A percentile compares a stretch with the other conserved stretches of the same genome.
Conservation (phyloP, 2,113 vertebrate genomes). For the Grammomys surdaster region DNA sequence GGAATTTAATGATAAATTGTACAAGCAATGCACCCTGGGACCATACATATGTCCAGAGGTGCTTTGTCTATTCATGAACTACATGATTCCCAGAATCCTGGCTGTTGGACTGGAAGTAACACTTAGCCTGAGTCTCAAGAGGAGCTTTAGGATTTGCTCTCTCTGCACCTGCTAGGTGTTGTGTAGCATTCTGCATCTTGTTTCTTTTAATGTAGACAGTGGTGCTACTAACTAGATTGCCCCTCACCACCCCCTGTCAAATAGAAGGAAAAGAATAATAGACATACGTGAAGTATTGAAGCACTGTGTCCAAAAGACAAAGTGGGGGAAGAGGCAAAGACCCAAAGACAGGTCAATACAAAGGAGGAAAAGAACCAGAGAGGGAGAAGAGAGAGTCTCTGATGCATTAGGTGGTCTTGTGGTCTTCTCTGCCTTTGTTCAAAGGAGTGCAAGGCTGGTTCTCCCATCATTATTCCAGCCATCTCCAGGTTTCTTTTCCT, state of each 20-base stretch:
- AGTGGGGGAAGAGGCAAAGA: not conserved
- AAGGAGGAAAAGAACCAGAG: not conserved
- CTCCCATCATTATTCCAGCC: not conserved
- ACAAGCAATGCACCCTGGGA: not conserved
- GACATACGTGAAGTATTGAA: not conserved
- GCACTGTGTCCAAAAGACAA: not conserved
- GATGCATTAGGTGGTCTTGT: no score
- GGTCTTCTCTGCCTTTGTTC: not conserved
- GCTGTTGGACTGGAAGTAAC: not conserved
- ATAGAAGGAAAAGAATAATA: not conserved
- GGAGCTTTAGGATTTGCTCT: not conserved
- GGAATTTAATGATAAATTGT: not conserved
- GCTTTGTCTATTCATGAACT: not conserved
- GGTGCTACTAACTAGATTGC: not conserved
- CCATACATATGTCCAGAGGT: not conserved
- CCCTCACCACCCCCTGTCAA: not conserved
- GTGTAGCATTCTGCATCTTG: not conserved
- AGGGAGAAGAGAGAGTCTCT: not conserved
- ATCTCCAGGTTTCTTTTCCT: not conserved
- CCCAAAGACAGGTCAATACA: not conserved
- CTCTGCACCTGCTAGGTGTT: not conserved
- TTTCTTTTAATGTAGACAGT: not conserved
- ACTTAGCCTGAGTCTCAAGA: not conserved
- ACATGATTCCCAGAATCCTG: not conserved
- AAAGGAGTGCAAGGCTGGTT: fast-evolving